Evolutionary conservation across 2,888 invertebrate species (phyloP), one percentile per base, ranked within the genome.

Genomic region (Drosophila phalerata): DNA sequence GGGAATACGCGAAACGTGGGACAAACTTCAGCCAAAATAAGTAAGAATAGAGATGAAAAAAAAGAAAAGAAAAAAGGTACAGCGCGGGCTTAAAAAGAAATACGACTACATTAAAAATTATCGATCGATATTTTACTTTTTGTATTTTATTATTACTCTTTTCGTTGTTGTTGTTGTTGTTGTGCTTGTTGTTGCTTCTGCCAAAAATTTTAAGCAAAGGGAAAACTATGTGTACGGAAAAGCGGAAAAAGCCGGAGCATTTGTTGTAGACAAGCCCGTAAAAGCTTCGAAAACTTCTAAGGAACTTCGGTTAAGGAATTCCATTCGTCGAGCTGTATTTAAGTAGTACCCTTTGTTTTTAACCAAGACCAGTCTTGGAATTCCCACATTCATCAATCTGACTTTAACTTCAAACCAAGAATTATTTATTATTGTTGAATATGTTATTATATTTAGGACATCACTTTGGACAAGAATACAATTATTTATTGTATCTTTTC

Each of bases 41-140:
- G 8, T n/a, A 37, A 37, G 6, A 2, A 13, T 5, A 5, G 13
- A 34, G 11, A 34, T 28, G 13, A 1, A n/a, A 6, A 5, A 68
- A 84, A 81, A 86, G 84, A 77, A 0, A 0, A 28, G 77, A 67
- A 68, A 84, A 84, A 88, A 88, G 81, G 88, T 81, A 85, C 71
- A 67, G 77, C 66, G 60, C 62, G 75, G 72, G 81, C 85, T 77
- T 79, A 81, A 85, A 81, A 85, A 79, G 85, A 85, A 87, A 89
- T 87, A 86, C 84, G 88, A 84, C 84, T 84, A 88, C 88, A 85
- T 85, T 85, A 88, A 88, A 85, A 89, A 85, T 88, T 85, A 85
- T 85, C 85, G 85, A 85, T 89, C 85, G 88, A 85, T 79, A 81
- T 69, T 63, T 60, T 62, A 30, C 53, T 71, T 56, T 67, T 56